Evolutionary conservation across 2,113 vertebrate genomes (phyloP).

Genomic region (Orcinus orca): DNA sequence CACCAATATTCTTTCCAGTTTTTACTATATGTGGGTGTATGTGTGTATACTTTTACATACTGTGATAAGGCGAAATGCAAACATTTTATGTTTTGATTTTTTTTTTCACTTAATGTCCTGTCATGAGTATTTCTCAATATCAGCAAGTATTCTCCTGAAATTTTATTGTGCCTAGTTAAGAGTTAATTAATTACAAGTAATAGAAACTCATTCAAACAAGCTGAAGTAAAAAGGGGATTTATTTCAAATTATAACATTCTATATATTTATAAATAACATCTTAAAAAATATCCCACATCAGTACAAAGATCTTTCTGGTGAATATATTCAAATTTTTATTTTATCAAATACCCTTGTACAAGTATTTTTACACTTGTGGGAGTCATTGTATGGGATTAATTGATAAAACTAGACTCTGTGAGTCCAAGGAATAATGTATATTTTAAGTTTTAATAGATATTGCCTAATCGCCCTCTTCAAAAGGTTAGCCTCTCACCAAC

Average conservation of each 20-base stretch:
- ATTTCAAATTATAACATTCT: conserved; percentile 13
- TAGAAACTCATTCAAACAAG: not conserved
- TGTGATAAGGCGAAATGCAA: conserved; percentile 13
- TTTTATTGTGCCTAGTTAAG: not conserved
- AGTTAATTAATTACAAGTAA: not conserved
- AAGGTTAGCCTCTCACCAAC: not conserved
- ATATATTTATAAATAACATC: not conserved
- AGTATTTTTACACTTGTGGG: not conserved
- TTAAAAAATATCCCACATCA: not conserved
- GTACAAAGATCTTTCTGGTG: not conserved
- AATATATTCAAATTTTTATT: not conserved
- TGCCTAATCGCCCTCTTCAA: not conserved
- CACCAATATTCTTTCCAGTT: not conserved
- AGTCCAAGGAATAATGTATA: not conserved
- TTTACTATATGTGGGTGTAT: not conserved
- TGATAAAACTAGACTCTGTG: not conserved
- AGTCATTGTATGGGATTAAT: not conserved
- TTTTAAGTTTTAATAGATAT: not conserved
- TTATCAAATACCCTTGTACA: not conserved
- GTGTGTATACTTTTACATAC: not conserved
- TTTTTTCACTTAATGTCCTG: not conserved
- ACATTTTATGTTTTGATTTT: conserved; percentile 39
- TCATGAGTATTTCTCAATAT: not conserved
- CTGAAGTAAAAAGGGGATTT: not conserved
- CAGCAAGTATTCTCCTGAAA: not conserved